Evolutionary conservation across 92 coral and sea anemone genomes (phyloP).

Genomic region (Zoanthus gigantus): DNA sequence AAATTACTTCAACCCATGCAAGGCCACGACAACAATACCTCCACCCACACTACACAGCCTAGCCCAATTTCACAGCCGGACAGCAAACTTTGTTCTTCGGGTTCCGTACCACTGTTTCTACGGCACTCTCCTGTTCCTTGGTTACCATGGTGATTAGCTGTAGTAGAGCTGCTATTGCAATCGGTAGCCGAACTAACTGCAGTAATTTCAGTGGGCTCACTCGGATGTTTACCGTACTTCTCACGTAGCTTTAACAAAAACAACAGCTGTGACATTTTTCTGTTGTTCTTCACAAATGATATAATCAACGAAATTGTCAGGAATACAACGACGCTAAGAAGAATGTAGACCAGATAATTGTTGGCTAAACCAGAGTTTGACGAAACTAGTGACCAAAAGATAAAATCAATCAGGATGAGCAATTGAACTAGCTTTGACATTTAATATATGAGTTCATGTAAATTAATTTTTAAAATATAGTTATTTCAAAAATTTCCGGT

Average conservation of each 20-base stretch:
- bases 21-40: no score
- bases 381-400: neutral
- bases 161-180: neutral
- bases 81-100: conserved; percentile 6
- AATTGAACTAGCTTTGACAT: neutral
- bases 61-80: no score
- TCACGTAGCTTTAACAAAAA: neutral
- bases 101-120: neutral
- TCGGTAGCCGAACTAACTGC: neutral
- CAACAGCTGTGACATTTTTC: neutral
- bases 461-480: neutral
- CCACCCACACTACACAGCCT: no score
- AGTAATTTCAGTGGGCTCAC: conserved; percentile 17
- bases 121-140: neutral
- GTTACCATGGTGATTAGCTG: neutral
- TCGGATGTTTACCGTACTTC: neutral
- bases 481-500: no score
- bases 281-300: neutral
- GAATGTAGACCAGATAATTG: neutral
- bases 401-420: neutral
- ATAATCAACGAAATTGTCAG: neutral
- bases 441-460: neutral
- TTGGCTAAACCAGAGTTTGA: neutral
- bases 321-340: neutral
- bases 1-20: no score